Evolutionary conservation across 2,888 invertebrate genomes (phyloP).

Genomic region (Caenorhabditis imperialis): DNA sequence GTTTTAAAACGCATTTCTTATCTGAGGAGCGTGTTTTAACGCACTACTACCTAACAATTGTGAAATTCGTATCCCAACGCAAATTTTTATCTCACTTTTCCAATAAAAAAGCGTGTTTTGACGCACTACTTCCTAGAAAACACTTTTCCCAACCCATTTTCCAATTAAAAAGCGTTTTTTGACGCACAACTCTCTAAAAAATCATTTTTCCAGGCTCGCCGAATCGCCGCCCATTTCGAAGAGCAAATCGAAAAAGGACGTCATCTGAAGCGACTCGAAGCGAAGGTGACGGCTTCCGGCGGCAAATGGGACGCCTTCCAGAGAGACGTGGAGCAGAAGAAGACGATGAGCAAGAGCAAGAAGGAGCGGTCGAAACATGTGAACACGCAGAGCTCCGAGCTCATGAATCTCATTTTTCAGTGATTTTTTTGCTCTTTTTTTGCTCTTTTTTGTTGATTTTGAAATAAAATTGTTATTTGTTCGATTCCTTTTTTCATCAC

Average conservation of each 20-base stretch:
- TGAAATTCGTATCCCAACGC: no score
- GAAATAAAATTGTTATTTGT: no score
- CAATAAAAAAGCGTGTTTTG: no score
- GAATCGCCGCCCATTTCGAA: constrained; percentile 90
- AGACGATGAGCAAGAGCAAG: constrained; percentile 57
- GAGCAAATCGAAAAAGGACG: constrained; percentile 80
- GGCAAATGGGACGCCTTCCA: constrained; percentile 74
- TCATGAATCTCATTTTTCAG: constrained; percentile 68
- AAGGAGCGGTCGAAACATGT: constrained; percentile 52
- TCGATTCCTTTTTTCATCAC: no score
- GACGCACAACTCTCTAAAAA: no score
- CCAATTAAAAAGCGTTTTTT: no score
- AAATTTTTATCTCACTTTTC: no score
- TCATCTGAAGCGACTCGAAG: constrained; percentile 74
- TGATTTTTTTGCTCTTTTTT: constrained; percentile 11
- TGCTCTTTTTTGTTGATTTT: constrained; percentile 21
- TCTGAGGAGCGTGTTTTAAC: no score
- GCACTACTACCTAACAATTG: no score
- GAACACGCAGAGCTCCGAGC: constrained; percentile 46
- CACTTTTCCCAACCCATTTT: no score
- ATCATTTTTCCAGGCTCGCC: constrained; percentile 87
- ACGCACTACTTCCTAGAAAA: no score
- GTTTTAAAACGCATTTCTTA: no score
- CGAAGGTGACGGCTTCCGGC: constrained; percentile 73
- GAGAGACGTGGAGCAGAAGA: constrained; percentile 71